phyloP scores from a whole-genome alignment of 2,888 invertebrate genomes.

The Chironomus tentans region DNA sequence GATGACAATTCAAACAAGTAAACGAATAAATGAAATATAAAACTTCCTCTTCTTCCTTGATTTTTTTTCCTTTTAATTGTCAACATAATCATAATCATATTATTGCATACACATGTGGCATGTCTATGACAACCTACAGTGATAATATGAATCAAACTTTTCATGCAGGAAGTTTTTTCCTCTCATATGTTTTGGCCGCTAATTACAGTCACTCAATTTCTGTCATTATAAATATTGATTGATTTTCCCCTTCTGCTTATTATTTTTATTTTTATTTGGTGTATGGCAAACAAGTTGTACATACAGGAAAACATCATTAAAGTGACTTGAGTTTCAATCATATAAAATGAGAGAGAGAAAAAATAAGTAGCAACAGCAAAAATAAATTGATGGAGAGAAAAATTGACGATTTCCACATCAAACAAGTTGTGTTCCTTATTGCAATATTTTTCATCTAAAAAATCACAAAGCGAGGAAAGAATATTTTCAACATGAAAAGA shows the following conservation, averaged over 20 bases:
- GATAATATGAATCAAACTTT: not conserved
- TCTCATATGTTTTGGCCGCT: not conserved
- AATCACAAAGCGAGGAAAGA: not conserved
- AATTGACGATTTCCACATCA: slow-evolving; percentile 11
- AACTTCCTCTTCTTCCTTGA: too few species aligned
- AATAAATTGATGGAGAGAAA: not conserved
- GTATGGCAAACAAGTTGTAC: too few species aligned
- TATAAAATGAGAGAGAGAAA: not conserved
- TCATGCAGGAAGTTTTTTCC: not conserved
- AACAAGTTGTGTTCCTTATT: not conserved
- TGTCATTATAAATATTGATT: slow-evolving; percentile 13
- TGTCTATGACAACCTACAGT: too few species aligned
- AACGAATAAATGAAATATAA: too few species aligned
- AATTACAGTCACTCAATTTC: slow-evolving; percentile 6
- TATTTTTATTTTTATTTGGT: not conserved
- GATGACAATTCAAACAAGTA: too few species aligned
- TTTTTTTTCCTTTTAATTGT: not conserved
- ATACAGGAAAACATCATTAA: too few species aligned
- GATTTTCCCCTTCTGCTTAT: not conserved
- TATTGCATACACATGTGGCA: too few species aligned
- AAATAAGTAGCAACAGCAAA: too few species aligned
- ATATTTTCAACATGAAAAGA: not conserved
- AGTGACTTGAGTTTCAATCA: not conserved
- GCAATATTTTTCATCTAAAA: not conserved
- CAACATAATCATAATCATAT: not conserved